These are phyloP conservation scores for Ephestia elutella DNA, from an alignment of 1,140 invertebrate species.

Conservation along the genomic window DNA sequence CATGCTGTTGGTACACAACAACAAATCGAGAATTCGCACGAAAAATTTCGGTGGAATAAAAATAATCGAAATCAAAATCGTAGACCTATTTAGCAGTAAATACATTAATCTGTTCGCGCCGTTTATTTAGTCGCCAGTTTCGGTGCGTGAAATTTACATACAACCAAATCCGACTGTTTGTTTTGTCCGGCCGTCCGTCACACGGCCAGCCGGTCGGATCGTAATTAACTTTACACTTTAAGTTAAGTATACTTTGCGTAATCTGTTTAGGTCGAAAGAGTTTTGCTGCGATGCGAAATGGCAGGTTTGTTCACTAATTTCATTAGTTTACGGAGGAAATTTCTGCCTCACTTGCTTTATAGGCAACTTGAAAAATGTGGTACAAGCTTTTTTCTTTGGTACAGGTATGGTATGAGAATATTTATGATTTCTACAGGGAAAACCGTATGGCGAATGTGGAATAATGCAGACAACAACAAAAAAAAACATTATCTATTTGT, in stretches of 20 bases:
- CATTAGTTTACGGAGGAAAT: background rate
- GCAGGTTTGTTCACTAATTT: background rate
- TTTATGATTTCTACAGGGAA: no score
- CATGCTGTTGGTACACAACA: no score
- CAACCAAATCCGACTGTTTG: background rate
- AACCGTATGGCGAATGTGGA: no score
- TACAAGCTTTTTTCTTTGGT: no score
- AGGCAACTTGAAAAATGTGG: background rate
- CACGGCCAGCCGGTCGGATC: background rate
- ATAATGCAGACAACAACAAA: no score
- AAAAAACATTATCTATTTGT: no score
- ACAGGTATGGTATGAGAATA: no score
- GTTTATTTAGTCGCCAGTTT: background rate
- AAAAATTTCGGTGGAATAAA: no score
- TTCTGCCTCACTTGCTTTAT: background rate
- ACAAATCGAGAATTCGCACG: no score
- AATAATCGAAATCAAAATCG: no score
- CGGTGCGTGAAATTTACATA: background rate
- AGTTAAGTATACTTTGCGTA: slow-evolving; percentile 34
- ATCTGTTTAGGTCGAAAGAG: slow-evolving; percentile 9
- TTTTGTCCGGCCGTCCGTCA: slow-evolving; percentile 4
- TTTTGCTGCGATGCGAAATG: background rate
- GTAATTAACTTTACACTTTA: slow-evolving; percentile 50
- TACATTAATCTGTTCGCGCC: background rate
- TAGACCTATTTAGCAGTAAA: no score